These are phyloP conservation scores for Drosophila subsilvestris DNA, from an alignment of 2,888 invertebrate species.

Conservation along the genomic window DNA sequence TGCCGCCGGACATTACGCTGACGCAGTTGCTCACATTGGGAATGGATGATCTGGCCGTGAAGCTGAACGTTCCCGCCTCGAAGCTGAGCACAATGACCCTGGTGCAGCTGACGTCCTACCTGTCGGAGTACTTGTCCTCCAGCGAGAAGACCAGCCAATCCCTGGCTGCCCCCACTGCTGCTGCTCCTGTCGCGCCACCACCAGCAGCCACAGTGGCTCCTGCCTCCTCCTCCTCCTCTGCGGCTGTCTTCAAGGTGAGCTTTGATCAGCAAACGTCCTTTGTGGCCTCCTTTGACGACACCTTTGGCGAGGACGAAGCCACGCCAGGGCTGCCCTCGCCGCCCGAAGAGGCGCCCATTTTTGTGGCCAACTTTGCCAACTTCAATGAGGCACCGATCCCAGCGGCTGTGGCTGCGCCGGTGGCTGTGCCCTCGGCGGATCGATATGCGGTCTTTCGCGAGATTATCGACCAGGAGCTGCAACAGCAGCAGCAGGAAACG, in stretches of 20 bases:
- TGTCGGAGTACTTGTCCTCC: conserved; percentile 86
- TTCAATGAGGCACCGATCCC: conserved; percentile 82
- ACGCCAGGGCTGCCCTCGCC: conserved; percentile 20
- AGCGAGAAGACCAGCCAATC: conserved; percentile 81
- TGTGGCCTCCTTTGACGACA: conserved; percentile 88
- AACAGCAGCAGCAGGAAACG: conserved; percentile 85
- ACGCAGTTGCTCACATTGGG: conserved; percentile 92
- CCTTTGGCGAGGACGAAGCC: conserved; percentile 85
- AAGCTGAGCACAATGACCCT: conserved; percentile 94
- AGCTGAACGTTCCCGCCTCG: conserved; percentile 90
- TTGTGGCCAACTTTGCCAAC: conserved; percentile 89
- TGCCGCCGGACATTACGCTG: conserved; percentile 89
- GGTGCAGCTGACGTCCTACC: conserved; percentile 92
- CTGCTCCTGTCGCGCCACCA: conserved; percentile 1
- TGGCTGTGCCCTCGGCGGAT: conserved; percentile 87
- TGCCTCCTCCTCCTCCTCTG: conserved; percentile 19
- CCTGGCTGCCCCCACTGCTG: not conserved
- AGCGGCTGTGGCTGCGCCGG: conserved; percentile 5
- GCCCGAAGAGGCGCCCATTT: conserved; percentile 79
- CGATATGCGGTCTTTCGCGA: conserved; percentile 95
- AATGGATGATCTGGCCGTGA: conserved; percentile 91
- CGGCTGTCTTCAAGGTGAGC: conserved; percentile 82
- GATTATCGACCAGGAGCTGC: conserved; percentile 90
- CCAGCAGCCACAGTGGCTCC: conserved; percentile 16
- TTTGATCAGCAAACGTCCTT: conserved; percentile 84